These are phyloP conservation scores for Stomorhina lunata DNA, from an alignment of 2,888 invertebrate genomes.

Conservation along the genomic window DNA sequence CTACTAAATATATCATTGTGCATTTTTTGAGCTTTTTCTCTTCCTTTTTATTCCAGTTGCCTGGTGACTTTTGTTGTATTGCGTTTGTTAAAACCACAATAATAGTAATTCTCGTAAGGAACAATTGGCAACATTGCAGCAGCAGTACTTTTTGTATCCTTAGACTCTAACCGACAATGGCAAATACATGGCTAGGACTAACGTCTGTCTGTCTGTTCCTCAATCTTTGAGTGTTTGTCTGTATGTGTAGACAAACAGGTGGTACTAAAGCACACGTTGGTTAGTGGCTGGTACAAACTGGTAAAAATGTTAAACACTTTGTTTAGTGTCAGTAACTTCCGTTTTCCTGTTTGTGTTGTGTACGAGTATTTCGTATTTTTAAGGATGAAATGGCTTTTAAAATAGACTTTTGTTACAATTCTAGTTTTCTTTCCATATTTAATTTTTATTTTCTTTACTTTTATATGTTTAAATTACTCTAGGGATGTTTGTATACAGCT, in stretches of 20 bases:
- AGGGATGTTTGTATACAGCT: slow-evolving; percentile 49
- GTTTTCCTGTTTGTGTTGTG: slow-evolving; percentile 63
- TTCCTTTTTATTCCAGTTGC: slow-evolving; percentile 60
- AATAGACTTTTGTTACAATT: slow-evolving; percentile 60
- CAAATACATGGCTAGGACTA: background rate
- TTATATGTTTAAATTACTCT: slow-evolving; percentile 57
- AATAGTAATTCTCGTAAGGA: slow-evolving; percentile 66
- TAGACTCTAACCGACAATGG: slow-evolving; percentile 36
- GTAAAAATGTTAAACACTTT: slow-evolving; percentile 77
- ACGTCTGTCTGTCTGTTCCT: background rate
- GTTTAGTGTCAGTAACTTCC: slow-evolving; percentile 77
- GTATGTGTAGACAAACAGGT: slow-evolving; percentile 49
- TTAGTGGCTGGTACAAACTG: slow-evolving; percentile 63
- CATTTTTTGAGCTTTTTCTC: slow-evolving; percentile 63
- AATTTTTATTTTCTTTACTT: slow-evolving; percentile 9
- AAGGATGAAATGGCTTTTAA: slow-evolving; percentile 63
- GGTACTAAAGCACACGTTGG: slow-evolving; percentile 44
- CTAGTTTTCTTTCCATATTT: background rate
- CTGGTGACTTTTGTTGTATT: slow-evolving; percentile 72
- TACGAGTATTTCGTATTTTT: slow-evolving; percentile 44
- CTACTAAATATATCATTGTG: slow-evolving; percentile 58
- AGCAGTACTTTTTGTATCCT: slow-evolving; percentile 60
- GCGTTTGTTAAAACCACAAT: slow-evolving; percentile 72
- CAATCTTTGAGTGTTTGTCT: background rate
- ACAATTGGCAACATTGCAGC: slow-evolving; percentile 49